A percentile compares a stretch with the other conserved stretches of the same genome.
Conservation (phyloP, 2,113 vertebrate species). For the Notarius lentiginosus region DNA sequence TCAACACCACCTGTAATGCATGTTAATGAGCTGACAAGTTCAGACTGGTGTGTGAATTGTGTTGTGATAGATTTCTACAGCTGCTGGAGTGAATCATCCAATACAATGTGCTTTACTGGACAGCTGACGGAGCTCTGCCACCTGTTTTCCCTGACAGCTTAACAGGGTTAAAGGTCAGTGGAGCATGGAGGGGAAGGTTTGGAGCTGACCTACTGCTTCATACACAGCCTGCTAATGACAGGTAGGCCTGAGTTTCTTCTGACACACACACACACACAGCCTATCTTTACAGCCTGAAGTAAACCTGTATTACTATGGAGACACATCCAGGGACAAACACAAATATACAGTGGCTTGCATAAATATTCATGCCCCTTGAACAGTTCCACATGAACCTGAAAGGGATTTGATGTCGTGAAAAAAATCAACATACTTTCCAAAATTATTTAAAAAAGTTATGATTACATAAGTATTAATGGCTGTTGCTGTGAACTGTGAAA, state of each 20-base stretch:
- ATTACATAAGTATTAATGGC: not conserved
- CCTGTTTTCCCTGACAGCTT: constrained; percentile 4
- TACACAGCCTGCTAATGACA: not conserved
- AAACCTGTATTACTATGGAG: not conserved
- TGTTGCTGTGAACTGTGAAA: too few relatives aligned
- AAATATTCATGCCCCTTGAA: not conserved
- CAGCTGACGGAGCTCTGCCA: constrained; percentile 21
- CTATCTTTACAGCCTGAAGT: not conserved
- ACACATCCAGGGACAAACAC: not conserved
- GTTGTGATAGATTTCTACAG: not conserved
- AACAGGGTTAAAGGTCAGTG: constrained; percentile 1
- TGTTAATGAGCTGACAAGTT: not conserved
- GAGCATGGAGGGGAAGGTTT: not conserved
- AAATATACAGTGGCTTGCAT: not conserved
- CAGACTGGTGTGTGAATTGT: not conserved
- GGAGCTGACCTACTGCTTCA: not conserved
- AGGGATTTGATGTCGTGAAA: not conserved
- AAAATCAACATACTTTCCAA: not conserved
- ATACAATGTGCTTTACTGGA: not conserved
- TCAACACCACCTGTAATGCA: not conserved
- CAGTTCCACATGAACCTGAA: not conserved
- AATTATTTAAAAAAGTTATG: not conserved
- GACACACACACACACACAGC: constrained; percentile 3
- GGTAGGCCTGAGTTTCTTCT: not conserved
- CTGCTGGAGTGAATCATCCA: not conserved